These are phyloP conservation scores for Labeo calbasu DNA, from an alignment of 2,797 vertebrate species.

Conservation along the genomic window DNA sequence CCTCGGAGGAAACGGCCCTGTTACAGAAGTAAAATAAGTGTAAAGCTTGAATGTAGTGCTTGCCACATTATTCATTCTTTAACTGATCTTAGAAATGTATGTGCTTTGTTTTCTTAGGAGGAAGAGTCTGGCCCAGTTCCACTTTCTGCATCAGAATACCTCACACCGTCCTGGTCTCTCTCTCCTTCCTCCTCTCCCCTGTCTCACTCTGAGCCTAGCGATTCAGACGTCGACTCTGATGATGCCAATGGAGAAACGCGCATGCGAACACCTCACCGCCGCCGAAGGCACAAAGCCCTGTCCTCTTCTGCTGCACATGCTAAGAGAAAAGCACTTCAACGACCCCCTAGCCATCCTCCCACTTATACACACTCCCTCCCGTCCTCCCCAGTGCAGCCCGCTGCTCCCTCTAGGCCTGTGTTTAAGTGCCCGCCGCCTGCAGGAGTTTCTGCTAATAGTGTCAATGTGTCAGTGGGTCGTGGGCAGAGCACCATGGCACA, in stretches of 20 bases:
- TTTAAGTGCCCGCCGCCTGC: slow-evolving; percentile 74
- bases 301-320: slow-evolving; percentile 55
- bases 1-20: no score
- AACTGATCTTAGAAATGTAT: slow-evolving; percentile 36
- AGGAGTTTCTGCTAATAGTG: slow-evolving; percentile 51
- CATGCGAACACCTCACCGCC: slow-evolving; percentile 63
- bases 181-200: slow-evolving; percentile 80
- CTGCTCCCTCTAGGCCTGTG: slow-evolving; percentile 64
- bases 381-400: slow-evolving; percentile 57
- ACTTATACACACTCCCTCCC: slow-evolving; percentile 62
- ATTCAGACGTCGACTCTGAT: slow-evolving; percentile 69
- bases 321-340: slow-evolving; percentile 72
- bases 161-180: slow-evolving; percentile 82
- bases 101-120: slow-evolving; percentile 59
- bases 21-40: background rate
- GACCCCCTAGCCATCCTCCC: slow-evolving; percentile 59
- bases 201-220: slow-evolving; percentile 79
- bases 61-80: slow-evolving; percentile 15
- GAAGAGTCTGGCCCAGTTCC: slow-evolving; percentile 60
- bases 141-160: slow-evolving; percentile 72
- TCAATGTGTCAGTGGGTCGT: slow-evolving; percentile 51
- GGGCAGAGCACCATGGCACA: slow-evolving; percentile 66
- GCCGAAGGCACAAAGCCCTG: slow-evolving; percentile 67
- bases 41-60: background rate
- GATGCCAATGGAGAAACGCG: slow-evolving; percentile 69